Conservation (phyloP, 1,140 invertebrate genomes). For the Papilio helenus region DNA sequence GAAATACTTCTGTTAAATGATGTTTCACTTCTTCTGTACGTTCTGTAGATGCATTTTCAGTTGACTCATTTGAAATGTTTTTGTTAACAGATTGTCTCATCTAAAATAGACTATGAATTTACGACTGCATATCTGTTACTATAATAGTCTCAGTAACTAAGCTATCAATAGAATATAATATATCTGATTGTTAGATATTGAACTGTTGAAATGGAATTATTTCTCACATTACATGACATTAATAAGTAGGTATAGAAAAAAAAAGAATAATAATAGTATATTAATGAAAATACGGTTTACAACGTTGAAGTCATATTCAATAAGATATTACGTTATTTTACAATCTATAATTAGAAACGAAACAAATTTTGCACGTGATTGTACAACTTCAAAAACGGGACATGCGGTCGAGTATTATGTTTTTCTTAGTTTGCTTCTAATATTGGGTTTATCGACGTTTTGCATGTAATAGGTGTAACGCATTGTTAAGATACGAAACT, state of each 20-base stretch:
- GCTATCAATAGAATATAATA: no score
- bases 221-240: no score
- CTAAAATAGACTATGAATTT: neutral
- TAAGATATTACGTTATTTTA: neutral
- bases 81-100: constrained; percentile 37
- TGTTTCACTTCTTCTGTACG: constrained; percentile 64
- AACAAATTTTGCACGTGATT: constrained; percentile 34
- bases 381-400: constrained; percentile 46
- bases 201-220: no score
- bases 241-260: no score
- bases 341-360: constrained; percentile 17
- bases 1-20: constrained; percentile 75
- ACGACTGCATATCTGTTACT: neutral
- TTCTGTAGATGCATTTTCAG: constrained; percentile 41
- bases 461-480: constrained; percentile 31
- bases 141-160: no score
- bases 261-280: no score
- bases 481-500: constrained; percentile 36
- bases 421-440: constrained; percentile 52
- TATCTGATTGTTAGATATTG: no score
- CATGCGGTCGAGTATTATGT: constrained; percentile 47
- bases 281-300: no score
- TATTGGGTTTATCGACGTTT: constrained; percentile 37
- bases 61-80: constrained; percentile 42
- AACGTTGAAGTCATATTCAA: no score